Evolutionary conservation across 2,797 vertebrate species (phyloP).

Genomic region (Remorina albescens): DNA sequence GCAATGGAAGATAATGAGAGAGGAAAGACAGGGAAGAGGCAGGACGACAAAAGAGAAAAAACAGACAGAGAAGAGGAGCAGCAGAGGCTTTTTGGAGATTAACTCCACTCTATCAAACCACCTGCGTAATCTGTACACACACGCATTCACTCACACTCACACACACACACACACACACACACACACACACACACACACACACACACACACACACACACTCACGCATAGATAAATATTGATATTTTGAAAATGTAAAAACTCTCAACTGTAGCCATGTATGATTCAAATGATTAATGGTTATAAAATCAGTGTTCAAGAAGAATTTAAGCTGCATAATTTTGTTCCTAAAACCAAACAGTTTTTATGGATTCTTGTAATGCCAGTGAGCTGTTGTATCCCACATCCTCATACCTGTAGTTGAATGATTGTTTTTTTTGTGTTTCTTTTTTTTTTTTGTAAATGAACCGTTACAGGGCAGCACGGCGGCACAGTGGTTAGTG

Average conservation of each 20-base stretch:
- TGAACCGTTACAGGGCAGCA: too few relatives aligned
- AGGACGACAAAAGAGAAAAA: constrained; percentile 40
- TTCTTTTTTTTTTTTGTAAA: too few relatives aligned
- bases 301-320: neutral
- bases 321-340: constrained; percentile 1
- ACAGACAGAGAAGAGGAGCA: constrained; percentile 64
- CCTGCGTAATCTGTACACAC: constrained; percentile 47
- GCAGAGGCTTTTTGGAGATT: constrained; percentile 63
- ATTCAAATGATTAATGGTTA: neutral
- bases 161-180: constrained; percentile 11
- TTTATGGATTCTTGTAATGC: neutral
- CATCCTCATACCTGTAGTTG: neutral
- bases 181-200: constrained; percentile 12
- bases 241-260: constrained; percentile 10
- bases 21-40: neutral
- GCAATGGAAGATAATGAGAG: constrained; percentile 38
- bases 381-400: neutral
- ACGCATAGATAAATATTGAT: constrained; percentile 9
- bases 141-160: constrained; percentile 14
- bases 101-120: constrained; percentile 71
- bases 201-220: neutral
- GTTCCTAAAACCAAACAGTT: neutral
- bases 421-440: neutral
- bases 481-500: too few relatives aligned
- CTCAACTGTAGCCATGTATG: neutral